Evolutionary conservation across 2,113 vertebrate species (phyloP), one percentile per base, ranked within the genome.

Genomic region (Erythrocebus patas): DNA sequence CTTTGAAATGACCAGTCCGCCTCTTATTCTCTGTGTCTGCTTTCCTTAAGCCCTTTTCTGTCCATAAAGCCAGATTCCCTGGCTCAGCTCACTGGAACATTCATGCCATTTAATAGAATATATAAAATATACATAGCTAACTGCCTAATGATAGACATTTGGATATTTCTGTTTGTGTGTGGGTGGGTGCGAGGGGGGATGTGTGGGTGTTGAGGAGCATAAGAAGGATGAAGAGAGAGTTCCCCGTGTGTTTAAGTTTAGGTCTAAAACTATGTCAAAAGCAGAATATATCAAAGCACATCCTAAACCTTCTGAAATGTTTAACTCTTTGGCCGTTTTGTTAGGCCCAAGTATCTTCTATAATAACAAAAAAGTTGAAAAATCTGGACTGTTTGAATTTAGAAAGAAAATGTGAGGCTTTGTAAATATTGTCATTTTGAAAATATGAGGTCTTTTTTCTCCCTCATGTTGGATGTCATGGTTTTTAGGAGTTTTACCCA

Each of bases 401-500:
- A 81, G 22, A 61, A 91, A 35, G 13, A 81, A 76, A 81, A 79
- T 27, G 32, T 48, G 20, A 59, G 30, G 8, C 30, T 45, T 80
- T 70, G 14, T 20, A 80, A 70, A 68, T 5, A 17, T 43, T 27
- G 3, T 70, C 16, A 57, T 61, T 40, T 50, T 72, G 5, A 45
- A 70, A 27, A 38, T 45, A 25, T 32, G 18, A 48, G 5, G 18
- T 2, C 18, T 55, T 17, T 8, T 50, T 38, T 32, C 22, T 6
- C 22, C 12, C 6, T 30, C 57, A 0, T 16, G 25, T 14, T 38
- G 20, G 2, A 18, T 80, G 13, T 14, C 11, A 1, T 3, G 1
- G 14, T 50, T 20, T 75, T 45, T 48, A 35, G 23, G 43, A 11
- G 13, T 8, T 52, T 61, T 52, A 12, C 27, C 17, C 10, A 5